Conservation (phyloP, 2,888 invertebrate species). For the Nysson spinosus region DNA sequence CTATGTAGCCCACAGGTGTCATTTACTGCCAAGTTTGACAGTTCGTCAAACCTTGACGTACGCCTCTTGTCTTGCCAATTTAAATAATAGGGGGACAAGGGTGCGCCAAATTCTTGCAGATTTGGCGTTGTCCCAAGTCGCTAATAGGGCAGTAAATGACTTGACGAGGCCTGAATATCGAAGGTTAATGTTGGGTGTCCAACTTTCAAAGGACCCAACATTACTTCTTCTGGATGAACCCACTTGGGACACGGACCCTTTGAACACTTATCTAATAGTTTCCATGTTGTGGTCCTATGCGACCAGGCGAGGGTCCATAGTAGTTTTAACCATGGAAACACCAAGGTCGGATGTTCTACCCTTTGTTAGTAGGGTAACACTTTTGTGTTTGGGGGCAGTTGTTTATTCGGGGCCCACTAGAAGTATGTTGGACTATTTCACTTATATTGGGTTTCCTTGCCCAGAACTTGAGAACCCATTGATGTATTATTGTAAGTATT, state of each 20-base stretch:
- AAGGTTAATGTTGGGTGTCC: conserved; percentile 93
- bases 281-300: conserved; percentile 94
- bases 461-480: conserved; percentile 97
- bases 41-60: conserved; percentile 91
- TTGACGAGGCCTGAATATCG: conserved; percentile 93
- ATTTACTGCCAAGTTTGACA: conserved; percentile 90
- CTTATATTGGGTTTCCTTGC: conserved; percentile 96
- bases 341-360: conserved; percentile 97
- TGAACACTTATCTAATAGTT: conserved; percentile 96
- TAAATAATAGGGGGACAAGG: conserved; percentile 81
- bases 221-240: conserved; percentile 95
- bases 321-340: conserved; percentile 94
- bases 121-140: conserved; percentile 93
- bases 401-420: conserved; percentile 95
- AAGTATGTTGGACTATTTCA: conserved; percentile 96
- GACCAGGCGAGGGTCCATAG: conserved; percentile 93
- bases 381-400: conserved; percentile 93
- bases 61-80: conserved; percentile 81
- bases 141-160: conserved; percentile 89
- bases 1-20: conserved; percentile 91
- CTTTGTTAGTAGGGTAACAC: conserved; percentile 93
- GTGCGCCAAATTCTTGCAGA: conserved; percentile 96
- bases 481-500: conserved; percentile 95
- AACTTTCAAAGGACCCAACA: conserved; percentile 95
- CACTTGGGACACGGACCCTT: conserved; percentile 94